Percentiles rank a stretch among this genome's conserved stretches.
Evolutionary conservation across 2,888 invertebrate species (phyloP).

Genomic region (Leptopilina syphax): DNA sequence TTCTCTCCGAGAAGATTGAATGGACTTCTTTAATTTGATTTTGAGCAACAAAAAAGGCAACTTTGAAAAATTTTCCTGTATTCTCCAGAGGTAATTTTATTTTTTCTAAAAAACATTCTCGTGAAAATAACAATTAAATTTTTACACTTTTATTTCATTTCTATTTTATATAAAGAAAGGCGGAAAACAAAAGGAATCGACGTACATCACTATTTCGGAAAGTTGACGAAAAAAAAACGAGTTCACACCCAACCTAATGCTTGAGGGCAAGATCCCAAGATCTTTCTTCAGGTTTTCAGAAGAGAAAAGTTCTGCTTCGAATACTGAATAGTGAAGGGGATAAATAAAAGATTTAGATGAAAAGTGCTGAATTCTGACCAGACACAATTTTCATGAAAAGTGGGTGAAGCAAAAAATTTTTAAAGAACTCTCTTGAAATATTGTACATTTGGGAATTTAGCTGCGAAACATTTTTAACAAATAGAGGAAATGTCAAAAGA

Average conservation of each 20-base stretch:
- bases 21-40: constrained; percentile 28
- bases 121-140: too few relatives aligned
- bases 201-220: neutral
- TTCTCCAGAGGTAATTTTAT: neutral
- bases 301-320: constrained; percentile 25
- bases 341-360: constrained; percentile 17
- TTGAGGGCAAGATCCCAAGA: constrained; percentile 15
- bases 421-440: neutral
- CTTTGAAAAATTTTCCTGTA: neutral
- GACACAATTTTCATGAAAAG: constrained; percentile 10
- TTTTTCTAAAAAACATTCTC: too few relatives aligned
- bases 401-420: constrained; percentile 3
- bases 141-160: too few relatives aligned
- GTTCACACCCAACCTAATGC: constrained; percentile 29
- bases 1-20: constrained; percentile 21
- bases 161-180: too few relatives aligned
- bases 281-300: constrained; percentile 25
- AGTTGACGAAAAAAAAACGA: constrained; percentile 8
- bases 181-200: too few relatives aligned
- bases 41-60: neutral
- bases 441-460: neutral
- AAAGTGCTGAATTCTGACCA: constrained; percentile 5
- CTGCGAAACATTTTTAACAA: neutral
- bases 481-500: too few relatives aligned
- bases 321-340: constrained; percentile 18